These are phyloP conservation scores for Recurvirostra avosetta DNA, from an alignment of 2,113 vertebrate genomes.

Conservation along the genomic window DNA sequence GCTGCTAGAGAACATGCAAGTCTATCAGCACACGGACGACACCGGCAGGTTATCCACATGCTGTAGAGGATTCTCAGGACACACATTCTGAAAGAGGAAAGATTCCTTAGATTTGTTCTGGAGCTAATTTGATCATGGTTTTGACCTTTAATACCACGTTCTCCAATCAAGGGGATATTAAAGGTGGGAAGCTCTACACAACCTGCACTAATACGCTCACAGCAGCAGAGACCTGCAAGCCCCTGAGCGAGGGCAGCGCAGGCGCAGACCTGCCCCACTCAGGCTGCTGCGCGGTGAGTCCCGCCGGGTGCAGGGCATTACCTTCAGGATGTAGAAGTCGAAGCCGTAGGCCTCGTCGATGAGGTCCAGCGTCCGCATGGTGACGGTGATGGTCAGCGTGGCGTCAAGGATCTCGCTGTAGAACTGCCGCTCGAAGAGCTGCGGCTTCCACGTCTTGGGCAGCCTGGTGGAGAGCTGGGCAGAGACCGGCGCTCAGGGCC, in stretches of 20 bases:
- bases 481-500: rapidly evolving
- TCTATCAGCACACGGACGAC: rapidly evolving
- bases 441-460: conserved; percentile 89
- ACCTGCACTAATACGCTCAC: rapidly evolving
- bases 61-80: neutral
- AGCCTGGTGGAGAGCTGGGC: conserved; percentile 81
- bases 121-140: too few relatives aligned
- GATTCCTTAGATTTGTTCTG: neutral
- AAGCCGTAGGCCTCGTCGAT: conserved; percentile 89
- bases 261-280: rapidly evolving
- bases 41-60: rapidly evolving
- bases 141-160: too few relatives aligned
- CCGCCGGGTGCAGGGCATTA: neutral
- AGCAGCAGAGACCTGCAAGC: neutral
- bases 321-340: conserved; percentile 94
- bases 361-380: conserved; percentile 85
- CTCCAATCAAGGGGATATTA: rapidly evolving
- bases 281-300: neutral
- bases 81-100: rapidly evolving
- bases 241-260: rapidly evolving
- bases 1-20: rapidly evolving
- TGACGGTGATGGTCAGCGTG: conserved; percentile 84
- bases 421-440: conserved; percentile 84
- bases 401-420: conserved; percentile 94
- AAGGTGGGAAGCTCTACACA: neutral